These are phyloP conservation scores for Solenopsis fugax DNA, from an alignment of 1,140 invertebrate genomes.

Conservation along the genomic window DNA sequence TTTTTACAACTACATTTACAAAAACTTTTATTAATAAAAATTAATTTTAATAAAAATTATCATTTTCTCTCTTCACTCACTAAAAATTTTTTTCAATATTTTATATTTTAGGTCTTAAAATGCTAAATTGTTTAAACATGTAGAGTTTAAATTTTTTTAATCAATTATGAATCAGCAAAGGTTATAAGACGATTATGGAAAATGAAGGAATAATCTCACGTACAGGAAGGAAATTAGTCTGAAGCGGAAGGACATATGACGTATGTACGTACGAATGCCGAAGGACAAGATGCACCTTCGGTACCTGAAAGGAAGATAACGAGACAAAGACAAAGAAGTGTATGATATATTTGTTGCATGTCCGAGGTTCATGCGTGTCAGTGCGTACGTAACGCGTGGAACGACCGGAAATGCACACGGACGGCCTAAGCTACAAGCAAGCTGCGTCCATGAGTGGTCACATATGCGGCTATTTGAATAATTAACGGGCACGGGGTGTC, in stretches of 20 bases:
- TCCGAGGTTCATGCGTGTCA: conserved; percentile 62
- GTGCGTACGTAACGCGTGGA: conserved; percentile 55
- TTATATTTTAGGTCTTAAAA: neutral
- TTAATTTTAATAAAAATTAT: neutral
- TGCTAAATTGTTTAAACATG: neutral
- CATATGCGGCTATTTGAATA: conserved; percentile 81
- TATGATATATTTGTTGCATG: conserved; percentile 60
- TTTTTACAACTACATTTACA: neutral
- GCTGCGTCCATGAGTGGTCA: conserved; percentile 58
- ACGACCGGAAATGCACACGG: conserved; percentile 67
- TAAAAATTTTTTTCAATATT: neutral
- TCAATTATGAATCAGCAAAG: neutral
- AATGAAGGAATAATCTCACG: neutral
- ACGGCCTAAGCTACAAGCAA: conserved; percentile 77
- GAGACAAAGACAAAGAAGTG: conserved; percentile 2
- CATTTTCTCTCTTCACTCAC: neutral
- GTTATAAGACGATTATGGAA: neutral
- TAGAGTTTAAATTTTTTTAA: neutral
- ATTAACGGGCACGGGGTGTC: conserved; percentile 70
- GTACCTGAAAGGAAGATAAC: neutral
- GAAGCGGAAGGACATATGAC: neutral
- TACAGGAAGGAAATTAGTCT: conserved; percentile 6
- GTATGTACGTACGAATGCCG: neutral
- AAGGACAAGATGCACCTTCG: conserved; percentile 42
- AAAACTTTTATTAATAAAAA: neutral